A percentile compares a stretch with the other conserved stretches of the same genome.
Conservation (phyloP, 2,113 vertebrate genomes). For the Brachyistius frenatus region DNA sequence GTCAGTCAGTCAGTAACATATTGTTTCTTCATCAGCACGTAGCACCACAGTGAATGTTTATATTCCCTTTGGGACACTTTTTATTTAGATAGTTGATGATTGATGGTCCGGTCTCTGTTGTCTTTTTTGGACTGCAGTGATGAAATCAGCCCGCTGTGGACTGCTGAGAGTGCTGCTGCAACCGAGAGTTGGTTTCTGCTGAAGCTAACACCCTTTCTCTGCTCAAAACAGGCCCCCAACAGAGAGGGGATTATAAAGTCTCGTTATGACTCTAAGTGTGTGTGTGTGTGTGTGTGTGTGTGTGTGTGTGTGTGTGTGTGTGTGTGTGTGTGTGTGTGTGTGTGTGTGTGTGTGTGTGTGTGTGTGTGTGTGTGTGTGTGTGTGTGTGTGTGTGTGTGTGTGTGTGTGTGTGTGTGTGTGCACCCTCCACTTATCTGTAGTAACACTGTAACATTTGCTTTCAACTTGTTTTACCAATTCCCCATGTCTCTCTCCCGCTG, state of each 20-base stretch:
- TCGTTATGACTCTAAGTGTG: background rate
- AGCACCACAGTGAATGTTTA: background rate
- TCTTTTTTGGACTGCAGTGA: conserved; percentile 42
- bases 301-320: conserved; percentile 3
- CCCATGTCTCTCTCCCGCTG: background rate
- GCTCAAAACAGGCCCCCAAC: conserved; percentile 18
- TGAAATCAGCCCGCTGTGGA: conserved; percentile 38
- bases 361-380: conserved; percentile 3
- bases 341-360: background rate
- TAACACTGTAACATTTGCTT: background rate
- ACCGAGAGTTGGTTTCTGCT: conserved; percentile 30
- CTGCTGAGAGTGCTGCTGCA: conserved; percentile 34
- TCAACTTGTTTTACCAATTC: background rate
- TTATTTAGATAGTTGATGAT: conserved; percentile 25
- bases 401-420: conserved; percentile 4
- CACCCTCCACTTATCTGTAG: background rate
- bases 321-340: no score
- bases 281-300: background rate
- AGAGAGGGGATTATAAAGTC: conserved; percentile 15
- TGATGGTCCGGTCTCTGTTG: conserved; percentile 28
- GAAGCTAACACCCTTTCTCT: conserved; percentile 31
- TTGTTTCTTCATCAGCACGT: background rate
- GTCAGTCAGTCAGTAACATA: background rate
- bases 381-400: conserved; percentile 3
- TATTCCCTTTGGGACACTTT: conserved; percentile 2